Base-by-base conservation (phyloP, 2,113 vertebrate species). In the Salminus brasiliensis region DNA sequence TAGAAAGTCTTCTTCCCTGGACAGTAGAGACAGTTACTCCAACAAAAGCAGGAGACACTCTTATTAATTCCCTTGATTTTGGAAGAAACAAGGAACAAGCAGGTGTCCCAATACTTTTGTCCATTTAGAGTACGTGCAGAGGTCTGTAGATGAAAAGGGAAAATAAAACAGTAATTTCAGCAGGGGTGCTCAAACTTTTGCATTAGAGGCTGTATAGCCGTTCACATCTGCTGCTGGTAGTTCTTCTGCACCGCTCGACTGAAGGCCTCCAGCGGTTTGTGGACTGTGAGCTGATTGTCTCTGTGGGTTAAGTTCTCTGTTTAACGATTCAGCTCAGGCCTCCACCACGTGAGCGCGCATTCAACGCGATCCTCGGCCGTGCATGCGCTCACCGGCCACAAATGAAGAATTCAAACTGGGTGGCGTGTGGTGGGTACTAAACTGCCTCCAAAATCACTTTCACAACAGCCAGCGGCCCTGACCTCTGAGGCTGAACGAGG, bases 361-460 rank as follows among this genome's bases (percentile, higher is more conserved):
- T 88, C 88, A 91, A 87, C 90, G 84, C 87, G 85, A 81, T 84
- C 85, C 84, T 81, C 86, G 85, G 87, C 90, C 92, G 88, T 91
- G 92, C 91, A 89, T 91, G 91, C 90, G 88, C 89, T 90, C 88
- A 87, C 89, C 90, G 85, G 87, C 87, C 88, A 74, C 86, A 91
- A 92, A 92, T 92, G 90, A 93, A 89, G 89, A 84, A 93, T 92
- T 92, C 89, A 91, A 87, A 85, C 87, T 86, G 52, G 80, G 85
- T 86, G 88, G 90, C 87, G 88, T 91, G 91, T 86, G 39, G 53
- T 8, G 90, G 87, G 88, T 93, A 87, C 86, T 87, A 92, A 93
- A 84, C 36, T 62, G 53, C 60, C 25, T 30, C 16, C 18, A 49
- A 59, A 21, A 29, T 47, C 67, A 49, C 18, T n/a, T 21, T 9